phyloP scores from a whole-genome alignment of 2,113 vertebrate genomes.

The Carassius auratus region DNA sequence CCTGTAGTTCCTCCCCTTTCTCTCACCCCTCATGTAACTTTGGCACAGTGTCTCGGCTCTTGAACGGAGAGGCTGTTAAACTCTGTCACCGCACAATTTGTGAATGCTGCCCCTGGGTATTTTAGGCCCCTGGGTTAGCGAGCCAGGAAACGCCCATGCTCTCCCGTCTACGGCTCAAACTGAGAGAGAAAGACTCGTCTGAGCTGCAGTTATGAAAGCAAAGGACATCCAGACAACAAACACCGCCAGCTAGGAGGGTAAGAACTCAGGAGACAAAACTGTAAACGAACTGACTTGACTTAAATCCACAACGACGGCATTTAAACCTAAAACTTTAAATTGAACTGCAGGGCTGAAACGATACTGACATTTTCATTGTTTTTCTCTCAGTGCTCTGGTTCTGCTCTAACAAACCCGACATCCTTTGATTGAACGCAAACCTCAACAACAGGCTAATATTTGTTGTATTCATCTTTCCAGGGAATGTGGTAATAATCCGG shows the following conservation, averaged over 20 bases:
- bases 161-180: conserved; percentile 40
- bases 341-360: not conserved
- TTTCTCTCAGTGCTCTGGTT: not conserved
- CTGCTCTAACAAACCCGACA: not conserved
- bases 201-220: conserved; percentile 31
- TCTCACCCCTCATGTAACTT: conserved; percentile 24
- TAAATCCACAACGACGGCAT: not conserved
- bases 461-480: not conserved
- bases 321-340: too few species aligned
- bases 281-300: not conserved
- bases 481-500: not conserved
- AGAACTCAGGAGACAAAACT: not conserved
- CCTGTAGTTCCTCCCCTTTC: not conserved
- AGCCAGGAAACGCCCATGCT: conserved; percentile 46
- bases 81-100: conserved; percentile 44
- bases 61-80: conserved; percentile 49
- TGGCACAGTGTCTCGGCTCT: conserved; percentile 29
- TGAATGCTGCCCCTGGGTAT: conserved; percentile 51
- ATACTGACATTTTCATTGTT: not conserved
- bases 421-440: not conserved
- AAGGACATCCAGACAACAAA: conserved; percentile 38
- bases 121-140: conserved; percentile 45
- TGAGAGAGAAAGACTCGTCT: conserved; percentile 38
- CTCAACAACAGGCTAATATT: not conserved
- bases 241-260: conserved; percentile 20